A percentile compares a stretch with the other conserved stretches of the same genome.
These are phyloP conservation scores for Galerucella nymphaeae DNA, from an alignment of 2,888 invertebrate genomes.

Conservation along the genomic window DNA sequence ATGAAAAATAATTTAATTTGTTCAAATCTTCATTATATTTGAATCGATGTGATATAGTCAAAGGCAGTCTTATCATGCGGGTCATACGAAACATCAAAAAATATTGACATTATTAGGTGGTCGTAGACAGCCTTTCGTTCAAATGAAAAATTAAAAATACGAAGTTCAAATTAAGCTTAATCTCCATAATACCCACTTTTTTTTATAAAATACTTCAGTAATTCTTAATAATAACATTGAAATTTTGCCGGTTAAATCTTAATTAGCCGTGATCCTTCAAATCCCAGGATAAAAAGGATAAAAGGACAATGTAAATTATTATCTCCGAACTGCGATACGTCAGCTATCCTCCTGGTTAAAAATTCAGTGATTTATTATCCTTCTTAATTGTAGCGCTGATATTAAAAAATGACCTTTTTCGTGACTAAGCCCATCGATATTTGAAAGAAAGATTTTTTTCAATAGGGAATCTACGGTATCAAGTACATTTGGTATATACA, in stretches of 20 bases:
- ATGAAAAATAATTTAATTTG: not conserved
- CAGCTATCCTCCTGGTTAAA: not conserved
- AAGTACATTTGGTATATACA: no score
- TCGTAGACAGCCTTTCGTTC: no score
- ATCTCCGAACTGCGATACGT: conserved; percentile 4
- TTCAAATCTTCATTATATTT: no score
- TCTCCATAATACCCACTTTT: no score
- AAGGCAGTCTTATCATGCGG: no score
- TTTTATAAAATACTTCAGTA: no score
- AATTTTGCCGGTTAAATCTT: not conserved
- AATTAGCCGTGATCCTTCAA: not conserved
- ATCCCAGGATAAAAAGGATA: conserved; percentile 5
- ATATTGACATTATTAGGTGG: no score
- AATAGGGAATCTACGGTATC: no score
- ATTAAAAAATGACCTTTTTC: not conserved
- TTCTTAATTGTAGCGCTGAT: not conserved
- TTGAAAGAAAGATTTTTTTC: not conserved
- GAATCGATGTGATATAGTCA: no score
- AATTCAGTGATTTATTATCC: conserved; percentile 5
- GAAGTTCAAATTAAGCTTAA: no score
- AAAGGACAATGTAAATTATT: not conserved
- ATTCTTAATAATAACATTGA: not conserved
- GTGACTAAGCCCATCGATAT: not conserved
- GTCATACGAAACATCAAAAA: no score
- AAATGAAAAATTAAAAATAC: no score